Conservation (phyloP, 2,797 vertebrate species). For the Oreortyx pictus region DNA sequence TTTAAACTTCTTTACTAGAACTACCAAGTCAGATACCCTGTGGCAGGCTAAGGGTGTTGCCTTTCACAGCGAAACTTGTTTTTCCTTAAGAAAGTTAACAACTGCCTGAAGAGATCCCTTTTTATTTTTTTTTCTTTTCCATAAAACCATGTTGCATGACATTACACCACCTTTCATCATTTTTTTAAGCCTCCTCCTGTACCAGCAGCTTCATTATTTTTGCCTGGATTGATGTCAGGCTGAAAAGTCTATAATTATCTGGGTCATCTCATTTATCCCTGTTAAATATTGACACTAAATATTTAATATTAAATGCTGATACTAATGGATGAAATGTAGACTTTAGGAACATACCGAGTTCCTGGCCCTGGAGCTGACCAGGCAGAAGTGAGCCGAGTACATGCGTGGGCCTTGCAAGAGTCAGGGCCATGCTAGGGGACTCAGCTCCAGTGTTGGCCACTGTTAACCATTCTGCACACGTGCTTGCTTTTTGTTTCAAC, state of each 20-base stretch:
- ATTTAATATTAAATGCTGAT: neutral
- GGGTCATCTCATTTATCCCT: neutral
- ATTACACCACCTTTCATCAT: neutral
- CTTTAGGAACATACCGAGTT: neutral
- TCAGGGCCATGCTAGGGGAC: neutral
- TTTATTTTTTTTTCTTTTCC: neutral
- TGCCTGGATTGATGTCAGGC: neutral
- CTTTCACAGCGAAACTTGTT: neutral
- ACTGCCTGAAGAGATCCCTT: neutral
- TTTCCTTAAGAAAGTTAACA: neutral
- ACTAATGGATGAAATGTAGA: neutral
- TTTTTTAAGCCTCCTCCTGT: neutral
- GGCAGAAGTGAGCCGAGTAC: neutral
- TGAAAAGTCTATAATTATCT: neutral
- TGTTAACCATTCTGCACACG: neutral
- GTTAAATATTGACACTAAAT: neutral
- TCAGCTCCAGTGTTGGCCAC: too few species aligned
- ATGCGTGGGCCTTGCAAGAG: accelerated
- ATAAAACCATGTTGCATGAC: neutral
- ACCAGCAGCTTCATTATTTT: neutral
- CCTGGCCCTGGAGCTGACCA: neutral
- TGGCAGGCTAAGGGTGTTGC: neutral
- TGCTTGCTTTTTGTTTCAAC: neutral
- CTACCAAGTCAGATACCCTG: neutral
- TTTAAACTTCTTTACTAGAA: neutral